Conservation (phyloP, 2,888 invertebrate genomes). For the Stictocephala bisonia region DNA sequence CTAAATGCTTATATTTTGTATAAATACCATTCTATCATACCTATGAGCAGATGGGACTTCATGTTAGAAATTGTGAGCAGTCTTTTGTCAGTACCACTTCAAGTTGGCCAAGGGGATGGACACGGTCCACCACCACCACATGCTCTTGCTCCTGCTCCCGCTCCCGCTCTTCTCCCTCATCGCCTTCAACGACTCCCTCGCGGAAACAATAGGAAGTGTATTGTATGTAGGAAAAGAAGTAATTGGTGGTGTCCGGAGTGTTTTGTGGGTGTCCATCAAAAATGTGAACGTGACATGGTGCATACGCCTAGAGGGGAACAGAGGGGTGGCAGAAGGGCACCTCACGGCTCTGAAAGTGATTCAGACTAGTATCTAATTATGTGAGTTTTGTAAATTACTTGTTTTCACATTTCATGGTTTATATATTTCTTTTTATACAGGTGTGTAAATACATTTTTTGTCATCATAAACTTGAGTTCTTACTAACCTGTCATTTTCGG, state of each 20-base stretch:
- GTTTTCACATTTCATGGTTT: no score
- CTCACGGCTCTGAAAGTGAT: no score
- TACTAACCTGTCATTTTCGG: no score
- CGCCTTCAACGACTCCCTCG: not conserved
- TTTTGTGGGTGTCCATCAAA: not conserved
- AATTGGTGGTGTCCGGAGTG: not conserved
- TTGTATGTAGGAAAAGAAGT: not conserved
- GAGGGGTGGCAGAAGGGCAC: no score
- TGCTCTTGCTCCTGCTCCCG: no score
- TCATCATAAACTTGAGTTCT: no score
- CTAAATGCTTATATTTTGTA: conserved; percentile 12
- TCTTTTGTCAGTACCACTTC: not conserved
- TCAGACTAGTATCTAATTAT: no score
- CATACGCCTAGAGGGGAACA: no score
- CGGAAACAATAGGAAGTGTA: not conserved
- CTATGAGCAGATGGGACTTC: not conserved
- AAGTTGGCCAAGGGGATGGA: not conserved
- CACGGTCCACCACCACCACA: not conserved
- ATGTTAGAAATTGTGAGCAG: not conserved
- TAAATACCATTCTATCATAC: not conserved
- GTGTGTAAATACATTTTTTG: no score
- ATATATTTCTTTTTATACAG: no score
- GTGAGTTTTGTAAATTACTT: no score
- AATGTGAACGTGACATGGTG: no score
- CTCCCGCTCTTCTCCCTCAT: not conserved